Conservation (phyloP, 2,888 invertebrate genomes). For the Kuschelorhynchus macadamiae region DNA sequence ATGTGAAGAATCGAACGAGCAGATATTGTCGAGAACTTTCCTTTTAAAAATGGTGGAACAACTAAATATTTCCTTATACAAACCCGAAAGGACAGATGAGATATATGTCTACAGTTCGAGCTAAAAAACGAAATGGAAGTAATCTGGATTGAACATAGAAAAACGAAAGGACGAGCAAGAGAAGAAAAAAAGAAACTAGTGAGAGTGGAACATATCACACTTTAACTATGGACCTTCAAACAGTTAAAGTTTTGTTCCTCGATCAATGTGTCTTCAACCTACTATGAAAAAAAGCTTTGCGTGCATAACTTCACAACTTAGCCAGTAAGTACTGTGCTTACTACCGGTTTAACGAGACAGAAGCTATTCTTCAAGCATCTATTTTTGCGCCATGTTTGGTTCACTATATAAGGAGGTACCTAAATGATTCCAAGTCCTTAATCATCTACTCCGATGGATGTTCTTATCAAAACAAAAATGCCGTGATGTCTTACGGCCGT, state of each 20-base stretch:
- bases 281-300: conserved; percentile 58
- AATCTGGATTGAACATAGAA: too few relatives aligned
- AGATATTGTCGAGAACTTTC: not conserved
- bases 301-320: conserved; percentile 57
- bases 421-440: too few relatives aligned
- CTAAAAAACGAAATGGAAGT: too few relatives aligned
- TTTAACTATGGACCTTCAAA: conserved; percentile 15
- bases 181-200: not conserved
- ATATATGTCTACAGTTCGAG: conserved; percentile 52
- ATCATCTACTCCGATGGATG: conserved; percentile 23
- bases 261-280: conserved; percentile 49
- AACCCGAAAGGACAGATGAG: conserved; percentile 47
- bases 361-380: conserved; percentile 29
- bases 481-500: conserved; percentile 25
- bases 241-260: conserved; percentile 29
- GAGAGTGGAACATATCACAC: not conserved
- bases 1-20: conserved; percentile 6
- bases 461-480: conserved; percentile 25
- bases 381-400: conserved; percentile 10
- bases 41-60: not conserved
- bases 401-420: too few relatives aligned
- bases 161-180: conserved; percentile 1
- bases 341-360: conserved; percentile 37
- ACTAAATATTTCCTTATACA: conserved; percentile 5
- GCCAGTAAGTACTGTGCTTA: conserved; percentile 32